Conservation (phyloP, 2,113 vertebrate genomes). For the Trachemys scripta region DNA sequence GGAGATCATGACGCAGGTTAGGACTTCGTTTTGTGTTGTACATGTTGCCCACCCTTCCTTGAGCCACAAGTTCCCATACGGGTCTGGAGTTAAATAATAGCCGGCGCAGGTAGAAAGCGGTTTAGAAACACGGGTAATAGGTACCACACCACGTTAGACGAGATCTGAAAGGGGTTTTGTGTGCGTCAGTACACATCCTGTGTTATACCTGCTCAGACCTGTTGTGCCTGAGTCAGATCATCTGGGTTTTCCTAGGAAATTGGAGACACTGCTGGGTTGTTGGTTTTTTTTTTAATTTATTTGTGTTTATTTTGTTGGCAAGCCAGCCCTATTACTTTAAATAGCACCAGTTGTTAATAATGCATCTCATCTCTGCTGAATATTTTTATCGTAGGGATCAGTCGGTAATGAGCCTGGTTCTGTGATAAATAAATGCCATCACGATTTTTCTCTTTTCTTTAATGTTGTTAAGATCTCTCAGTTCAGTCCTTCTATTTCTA, state of each 20-base stretch:
- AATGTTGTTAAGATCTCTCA: background rate
- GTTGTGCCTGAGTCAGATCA: no score
- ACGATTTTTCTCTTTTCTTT: background rate
- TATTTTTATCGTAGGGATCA: background rate
- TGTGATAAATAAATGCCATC: background rate
- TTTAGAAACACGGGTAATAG: background rate
- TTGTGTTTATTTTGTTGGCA: background rate
- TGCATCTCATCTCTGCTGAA: fast-evolving
- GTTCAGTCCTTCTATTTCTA: background rate
- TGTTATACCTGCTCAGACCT: no score
- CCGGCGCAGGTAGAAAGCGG: no score
- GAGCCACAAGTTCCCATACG: no score
- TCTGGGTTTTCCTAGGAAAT: background rate
- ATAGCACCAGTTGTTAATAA: fast-evolving
- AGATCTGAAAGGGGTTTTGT: background rate
- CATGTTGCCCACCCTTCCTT: no score
- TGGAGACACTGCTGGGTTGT: no score
- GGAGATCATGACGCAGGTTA: no score
- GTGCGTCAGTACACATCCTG: no score
- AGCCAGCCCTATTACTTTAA: fast-evolving
- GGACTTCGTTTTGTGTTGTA: no score
- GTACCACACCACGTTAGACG: background rate
- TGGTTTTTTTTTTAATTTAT: no score
- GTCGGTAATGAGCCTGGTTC: background rate
- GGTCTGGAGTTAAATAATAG: no score